A percentile compares a stretch with the other conserved stretches of the same genome.
These are phyloP conservation scores for Sceloporus tristichus DNA, from an alignment of 2,113 vertebrate species.

Conservation along the genomic window DNA sequence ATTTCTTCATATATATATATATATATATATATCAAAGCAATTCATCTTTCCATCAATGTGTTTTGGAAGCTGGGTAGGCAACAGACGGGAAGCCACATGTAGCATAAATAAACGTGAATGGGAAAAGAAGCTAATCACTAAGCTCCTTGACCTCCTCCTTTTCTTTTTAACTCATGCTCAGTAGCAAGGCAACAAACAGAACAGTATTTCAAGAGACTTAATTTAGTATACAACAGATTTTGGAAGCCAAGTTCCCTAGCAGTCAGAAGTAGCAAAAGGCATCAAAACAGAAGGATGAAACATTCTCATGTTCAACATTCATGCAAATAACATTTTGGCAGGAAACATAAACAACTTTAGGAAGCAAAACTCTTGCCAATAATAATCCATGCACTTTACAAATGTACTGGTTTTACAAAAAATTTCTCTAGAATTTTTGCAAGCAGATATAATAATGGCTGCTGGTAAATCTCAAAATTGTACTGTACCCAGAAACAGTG, in stretches of 20 bases:
- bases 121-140: constrained; percentile 70
- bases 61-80: constrained; percentile 58
- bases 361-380: constrained; percentile 19
- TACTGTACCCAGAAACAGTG: background rate
- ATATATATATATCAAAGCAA: constrained; percentile 6
- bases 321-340: constrained; percentile 58
- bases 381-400: constrained; percentile 23
- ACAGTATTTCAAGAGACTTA: constrained; percentile 53
- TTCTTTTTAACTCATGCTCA: constrained; percentile 66
- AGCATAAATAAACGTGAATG: constrained; percentile 72
- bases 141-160: constrained; percentile 76
- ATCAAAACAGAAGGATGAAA: constrained; percentile 59
- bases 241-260: constrained; percentile 67
- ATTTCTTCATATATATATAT: background rate
- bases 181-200: constrained; percentile 65
- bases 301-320: constrained; percentile 54
- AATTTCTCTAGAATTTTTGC: background rate
- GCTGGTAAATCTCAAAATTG: background rate
- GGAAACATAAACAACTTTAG: constrained; percentile 32
- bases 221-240: constrained; percentile 54
- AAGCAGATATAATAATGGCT: rapidly evolving
- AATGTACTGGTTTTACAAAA: background rate
- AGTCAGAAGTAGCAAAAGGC: constrained; percentile 68
- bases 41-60: constrained; percentile 70
- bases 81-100: constrained; percentile 66